Evolutionary conservation across 2,888 invertebrate genomes (phyloP).

Genomic region (Sicus ferrugineus): DNA sequence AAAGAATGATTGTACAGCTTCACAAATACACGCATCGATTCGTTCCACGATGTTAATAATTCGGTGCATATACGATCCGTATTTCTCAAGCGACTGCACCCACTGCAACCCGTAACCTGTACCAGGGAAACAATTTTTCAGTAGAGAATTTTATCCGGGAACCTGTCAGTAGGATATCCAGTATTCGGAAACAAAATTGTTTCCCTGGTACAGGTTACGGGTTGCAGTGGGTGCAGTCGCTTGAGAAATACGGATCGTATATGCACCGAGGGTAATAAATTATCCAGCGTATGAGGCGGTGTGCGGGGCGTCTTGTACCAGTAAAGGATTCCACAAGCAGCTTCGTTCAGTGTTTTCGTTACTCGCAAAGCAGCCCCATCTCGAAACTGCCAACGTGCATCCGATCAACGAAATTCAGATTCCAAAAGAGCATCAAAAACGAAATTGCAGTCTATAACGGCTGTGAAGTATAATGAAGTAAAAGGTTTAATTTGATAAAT

Average conservation of each 20-base stretch:
- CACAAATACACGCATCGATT: not conserved
- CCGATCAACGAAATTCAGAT: not conserved
- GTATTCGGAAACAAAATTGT: too few species aligned
- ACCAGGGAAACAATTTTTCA: slow-evolving; percentile 32
- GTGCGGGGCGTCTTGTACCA: not conserved
- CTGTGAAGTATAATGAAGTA: not conserved
- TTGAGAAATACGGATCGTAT: too few species aligned
- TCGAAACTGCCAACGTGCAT: slow-evolving; percentile 20
- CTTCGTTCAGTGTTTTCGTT: not conserved
- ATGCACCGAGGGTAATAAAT: slow-evolving; percentile 38
- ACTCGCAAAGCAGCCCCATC: not conserved
- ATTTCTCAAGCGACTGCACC: slow-evolving; percentile 24
- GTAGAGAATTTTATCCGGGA: slow-evolving; percentile 6
- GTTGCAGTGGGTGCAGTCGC: too few species aligned
- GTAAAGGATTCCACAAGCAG: slow-evolving; percentile 14
- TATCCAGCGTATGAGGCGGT: slow-evolving; percentile 23
- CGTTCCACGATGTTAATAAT: slow-evolving; percentile 6
- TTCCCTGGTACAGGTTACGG: too few species aligned
- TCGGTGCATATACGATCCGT: too few species aligned
- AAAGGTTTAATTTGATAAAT: not conserved
- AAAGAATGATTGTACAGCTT: too few species aligned
- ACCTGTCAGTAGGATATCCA: slow-evolving; percentile 27
- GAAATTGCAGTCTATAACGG: not conserved
- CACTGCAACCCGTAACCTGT: not conserved
- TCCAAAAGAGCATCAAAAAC: not conserved